Evolutionary conservation across 1,140 invertebrate genomes (phyloP).

Genomic region (Ctenoplectra terminalis): DNA sequence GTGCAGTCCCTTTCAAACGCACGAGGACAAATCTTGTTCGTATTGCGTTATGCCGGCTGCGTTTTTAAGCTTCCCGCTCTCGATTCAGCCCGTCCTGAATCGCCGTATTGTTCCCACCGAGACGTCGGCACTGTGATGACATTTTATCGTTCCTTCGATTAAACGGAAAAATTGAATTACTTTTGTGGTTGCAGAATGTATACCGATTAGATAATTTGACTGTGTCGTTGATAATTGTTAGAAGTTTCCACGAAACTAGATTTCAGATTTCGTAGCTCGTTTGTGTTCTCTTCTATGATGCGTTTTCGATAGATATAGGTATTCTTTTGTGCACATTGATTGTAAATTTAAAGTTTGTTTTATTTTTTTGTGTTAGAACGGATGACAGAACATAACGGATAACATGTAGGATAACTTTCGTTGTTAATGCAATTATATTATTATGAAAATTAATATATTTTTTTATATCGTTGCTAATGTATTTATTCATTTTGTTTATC

Average conservation of each 20-base stretch:
- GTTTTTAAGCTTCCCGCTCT: slow-evolving; percentile 55
- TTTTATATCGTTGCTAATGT: no score
- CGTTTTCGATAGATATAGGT: neutral
- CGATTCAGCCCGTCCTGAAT: slow-evolving; percentile 39
- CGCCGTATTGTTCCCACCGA: slow-evolving; percentile 17
- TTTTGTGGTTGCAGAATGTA: no score
- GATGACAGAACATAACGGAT: no score
- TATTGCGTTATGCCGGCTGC: slow-evolving; percentile 36
- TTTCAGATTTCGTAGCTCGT: neutral
- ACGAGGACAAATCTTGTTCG: slow-evolving; percentile 57
- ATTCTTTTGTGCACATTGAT: no score
- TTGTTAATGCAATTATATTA: no score
- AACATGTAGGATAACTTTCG: no score
- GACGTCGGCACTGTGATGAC: neutral
- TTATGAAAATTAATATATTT: no score
- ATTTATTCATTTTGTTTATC: no score
- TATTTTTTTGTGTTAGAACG: no score
- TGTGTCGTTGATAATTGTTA: neutral
- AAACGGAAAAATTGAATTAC: neutral
- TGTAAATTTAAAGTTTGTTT: no score
- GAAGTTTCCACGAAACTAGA: neutral
- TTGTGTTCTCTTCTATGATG: neutral
- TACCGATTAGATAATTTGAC: no score
- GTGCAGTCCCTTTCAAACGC: slow-evolving; percentile 65
- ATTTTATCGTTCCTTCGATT: neutral